phyloP scores from a whole-genome alignment of 2,797 vertebrate species.

The Calcarius lapponicus region DNA sequence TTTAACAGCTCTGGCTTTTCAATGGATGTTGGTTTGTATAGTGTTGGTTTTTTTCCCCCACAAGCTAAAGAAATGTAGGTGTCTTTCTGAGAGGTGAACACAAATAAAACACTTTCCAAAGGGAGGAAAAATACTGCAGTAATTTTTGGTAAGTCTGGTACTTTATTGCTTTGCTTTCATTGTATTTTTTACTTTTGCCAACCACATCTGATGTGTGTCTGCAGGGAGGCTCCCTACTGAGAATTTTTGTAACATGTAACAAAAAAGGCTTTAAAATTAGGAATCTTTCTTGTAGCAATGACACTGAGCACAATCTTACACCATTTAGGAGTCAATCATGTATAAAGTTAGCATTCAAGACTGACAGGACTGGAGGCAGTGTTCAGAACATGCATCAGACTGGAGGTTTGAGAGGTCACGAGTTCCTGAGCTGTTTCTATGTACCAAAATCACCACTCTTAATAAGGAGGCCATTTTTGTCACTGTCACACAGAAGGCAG shows the following conservation, averaged over 20 bases:
- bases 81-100: neutral
- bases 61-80: neutral
- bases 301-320: neutral
- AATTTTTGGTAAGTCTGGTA: neutral
- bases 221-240: neutral
- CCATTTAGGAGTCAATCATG: neutral
- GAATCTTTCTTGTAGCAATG: neutral
- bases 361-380: neutral
- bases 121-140: neutral
- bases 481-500: neutral
- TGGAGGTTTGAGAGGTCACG: neutral
- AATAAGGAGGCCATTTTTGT: neutral
- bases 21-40: neutral
- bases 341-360: neutral
- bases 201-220: neutral
- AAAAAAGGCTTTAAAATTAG: neutral
- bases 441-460: neutral
- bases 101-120: neutral
- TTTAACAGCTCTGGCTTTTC: neutral
- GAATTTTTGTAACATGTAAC: neutral
- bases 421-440: neutral
- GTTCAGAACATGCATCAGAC: neutral
- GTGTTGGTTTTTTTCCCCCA: fast-evolving
- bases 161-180: neutral
- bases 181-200: neutral